A percentile compares a stretch with the other conserved stretches of the same genome.
These are phyloP conservation scores for Solenopsis fugax DNA, from an alignment of 1,140 invertebrate genomes.

Conservation along the genomic window DNA sequence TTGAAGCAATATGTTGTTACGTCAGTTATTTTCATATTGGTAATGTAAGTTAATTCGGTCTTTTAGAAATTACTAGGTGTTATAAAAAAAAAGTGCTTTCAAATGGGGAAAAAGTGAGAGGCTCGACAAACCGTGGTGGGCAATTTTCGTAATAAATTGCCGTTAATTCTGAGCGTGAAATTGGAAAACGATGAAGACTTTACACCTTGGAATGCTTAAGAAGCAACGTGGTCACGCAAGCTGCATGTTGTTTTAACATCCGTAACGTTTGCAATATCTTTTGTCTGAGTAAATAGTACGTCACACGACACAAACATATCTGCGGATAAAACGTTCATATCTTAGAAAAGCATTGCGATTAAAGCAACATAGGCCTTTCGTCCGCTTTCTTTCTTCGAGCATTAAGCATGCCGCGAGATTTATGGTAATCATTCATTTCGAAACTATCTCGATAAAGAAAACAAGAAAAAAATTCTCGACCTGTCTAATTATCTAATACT, in stretches of 20 bases:
- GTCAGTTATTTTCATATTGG: background rate
- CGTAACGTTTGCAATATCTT: conserved; percentile 36
- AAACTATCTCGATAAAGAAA: conserved; percentile 11
- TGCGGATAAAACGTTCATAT: conserved; percentile 1
- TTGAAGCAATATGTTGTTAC: background rate
- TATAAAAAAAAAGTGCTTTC: background rate
- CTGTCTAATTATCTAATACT: conserved; percentile 29
- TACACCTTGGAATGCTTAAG: conserved; percentile 46
- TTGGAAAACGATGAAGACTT: conserved; percentile 54
- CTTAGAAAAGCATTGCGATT: conserved; percentile 8
- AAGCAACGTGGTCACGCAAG: conserved; percentile 24
- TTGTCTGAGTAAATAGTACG: conserved; percentile 11
- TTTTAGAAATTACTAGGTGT: conserved; percentile 7
- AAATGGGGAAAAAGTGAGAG: conserved; percentile 15
- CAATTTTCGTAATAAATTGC: conserved; percentile 67
- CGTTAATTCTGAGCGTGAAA: conserved; percentile 73
- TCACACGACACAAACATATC: background rate
- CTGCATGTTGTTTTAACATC: conserved; percentile 42
- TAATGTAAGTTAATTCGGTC: background rate
- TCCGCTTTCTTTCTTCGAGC: background rate
- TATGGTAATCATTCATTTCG: conserved; percentile 8
- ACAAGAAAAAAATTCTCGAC: background rate
- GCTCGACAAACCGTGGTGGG: conserved; percentile 3
- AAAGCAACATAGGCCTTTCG: background rate
- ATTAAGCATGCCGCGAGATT: background rate